Percentiles rank a stretch among this genome's conserved stretches.
These are phyloP conservation scores for Cacatua alba DNA, from an alignment of 2,113 vertebrate genomes.

Conservation along the genomic window DNA sequence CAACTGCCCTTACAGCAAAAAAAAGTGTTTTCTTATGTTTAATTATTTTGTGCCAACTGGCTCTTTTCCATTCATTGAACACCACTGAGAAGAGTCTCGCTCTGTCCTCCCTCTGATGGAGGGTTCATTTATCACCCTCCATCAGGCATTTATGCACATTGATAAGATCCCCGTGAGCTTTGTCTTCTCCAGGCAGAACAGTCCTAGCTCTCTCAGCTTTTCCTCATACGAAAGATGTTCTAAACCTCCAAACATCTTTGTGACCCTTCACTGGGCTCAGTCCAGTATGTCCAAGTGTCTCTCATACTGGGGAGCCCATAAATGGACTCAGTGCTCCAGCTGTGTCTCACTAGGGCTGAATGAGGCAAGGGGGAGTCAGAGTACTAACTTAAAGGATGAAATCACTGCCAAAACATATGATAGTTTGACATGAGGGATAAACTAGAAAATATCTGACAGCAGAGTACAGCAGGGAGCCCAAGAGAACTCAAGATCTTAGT, in stretches of 20 bases:
- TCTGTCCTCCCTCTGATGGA: not conserved
- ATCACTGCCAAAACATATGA: not conserved
- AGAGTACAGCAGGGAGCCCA: not conserved
- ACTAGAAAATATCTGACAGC: not conserved
- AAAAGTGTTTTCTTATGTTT: not conserved
- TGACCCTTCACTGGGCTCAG: not conserved
- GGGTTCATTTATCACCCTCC: not conserved
- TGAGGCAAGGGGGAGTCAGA: accelerated
- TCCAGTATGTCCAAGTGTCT: not conserved
- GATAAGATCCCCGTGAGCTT: not conserved
- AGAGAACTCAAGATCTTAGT: not conserved
- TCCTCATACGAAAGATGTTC: not conserved
- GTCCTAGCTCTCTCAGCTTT: not conserved
- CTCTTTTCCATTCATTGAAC: not conserved
- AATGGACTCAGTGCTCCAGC: not conserved
- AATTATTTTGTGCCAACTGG: not conserved
- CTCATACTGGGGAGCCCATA: not conserved
- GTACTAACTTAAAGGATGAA: not conserved
- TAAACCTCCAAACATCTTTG: not conserved
- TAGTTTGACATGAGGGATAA: not conserved
- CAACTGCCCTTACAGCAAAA: not conserved
- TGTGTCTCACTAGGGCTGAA: not conserved
- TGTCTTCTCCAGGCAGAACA: not conserved
- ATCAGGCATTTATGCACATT: not conserved
- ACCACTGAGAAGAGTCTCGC: accelerated